These are phyloP conservation scores for Typhlichthys subterraneus DNA, from an alignment of 2,797 vertebrate species.

Conservation along the genomic window DNA sequence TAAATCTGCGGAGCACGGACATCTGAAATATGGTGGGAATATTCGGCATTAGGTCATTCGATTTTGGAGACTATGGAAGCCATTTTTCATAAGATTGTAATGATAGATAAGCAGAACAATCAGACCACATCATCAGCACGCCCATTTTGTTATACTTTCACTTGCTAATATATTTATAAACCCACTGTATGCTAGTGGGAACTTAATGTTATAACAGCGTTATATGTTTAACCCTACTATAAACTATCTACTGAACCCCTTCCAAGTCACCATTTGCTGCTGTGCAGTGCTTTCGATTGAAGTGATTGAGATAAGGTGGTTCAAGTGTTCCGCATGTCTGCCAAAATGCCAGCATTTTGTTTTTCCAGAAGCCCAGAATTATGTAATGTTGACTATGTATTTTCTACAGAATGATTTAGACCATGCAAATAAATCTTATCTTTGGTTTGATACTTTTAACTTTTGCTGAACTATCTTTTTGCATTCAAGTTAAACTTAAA, in stretches of 20 bases:
- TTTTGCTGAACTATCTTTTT: too few species aligned
- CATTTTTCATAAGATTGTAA: slow-evolving; percentile 69
- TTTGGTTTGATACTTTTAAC: too few species aligned
- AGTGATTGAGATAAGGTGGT: not conserved
- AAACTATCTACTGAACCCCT: not conserved
- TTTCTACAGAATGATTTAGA: too few species aligned
- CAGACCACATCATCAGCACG: slow-evolving; percentile 10
- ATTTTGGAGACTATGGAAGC: slow-evolving; percentile 62
- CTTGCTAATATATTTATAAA: not conserved
- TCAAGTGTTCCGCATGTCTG: slow-evolving; percentile 1
- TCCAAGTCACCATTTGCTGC: not conserved
- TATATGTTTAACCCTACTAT: not conserved
- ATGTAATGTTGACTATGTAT: too few species aligned
- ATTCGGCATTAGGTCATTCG: slow-evolving; percentile 66
- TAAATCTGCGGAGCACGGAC: slow-evolving; percentile 25
- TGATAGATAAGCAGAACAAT: slow-evolving; percentile 30
- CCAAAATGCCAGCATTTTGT: too few species aligned
- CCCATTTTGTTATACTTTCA: not conserved
- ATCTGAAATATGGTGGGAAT: slow-evolving; percentile 50
- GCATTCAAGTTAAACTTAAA: too few species aligned
- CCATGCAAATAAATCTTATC: too few species aligned
- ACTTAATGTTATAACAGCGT: not conserved
- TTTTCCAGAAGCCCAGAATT: too few species aligned
- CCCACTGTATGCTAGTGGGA: not conserved
- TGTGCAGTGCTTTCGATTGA: not conserved